A percentile compares a stretch with the other conserved stretches of the same genome.
Conservation (phyloP, 2,797 vertebrate genomes). For the Oreochromis grahami region DNA sequence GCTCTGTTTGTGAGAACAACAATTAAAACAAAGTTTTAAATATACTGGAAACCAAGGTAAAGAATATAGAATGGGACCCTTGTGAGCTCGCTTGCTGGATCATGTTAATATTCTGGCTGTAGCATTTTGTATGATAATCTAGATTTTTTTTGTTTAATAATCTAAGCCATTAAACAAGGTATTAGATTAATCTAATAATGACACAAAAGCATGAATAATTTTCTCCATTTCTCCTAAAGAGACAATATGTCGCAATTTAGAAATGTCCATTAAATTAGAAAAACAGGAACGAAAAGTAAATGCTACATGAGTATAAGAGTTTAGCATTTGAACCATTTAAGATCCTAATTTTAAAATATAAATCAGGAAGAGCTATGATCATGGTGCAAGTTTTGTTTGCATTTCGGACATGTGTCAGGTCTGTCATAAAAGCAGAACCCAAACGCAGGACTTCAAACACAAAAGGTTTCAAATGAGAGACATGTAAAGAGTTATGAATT, state of each 20-base stretch:
- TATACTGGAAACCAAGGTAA: not conserved
- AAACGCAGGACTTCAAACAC: accelerated
- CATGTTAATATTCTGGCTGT: accelerated
- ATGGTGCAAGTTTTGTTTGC: not conserved
- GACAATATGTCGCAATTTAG: not conserved
- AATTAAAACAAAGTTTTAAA: not conserved
- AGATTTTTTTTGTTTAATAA: not conserved
- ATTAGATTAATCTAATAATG: not conserved
- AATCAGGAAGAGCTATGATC: not conserved
- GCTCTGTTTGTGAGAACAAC: not conserved
- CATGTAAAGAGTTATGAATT: accelerated
- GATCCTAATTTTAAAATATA: not conserved
- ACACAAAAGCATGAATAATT: not conserved
- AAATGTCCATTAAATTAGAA: not conserved
- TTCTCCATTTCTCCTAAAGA: not conserved
- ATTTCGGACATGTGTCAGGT: not conserved
- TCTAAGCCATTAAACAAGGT: accelerated
- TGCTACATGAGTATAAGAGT: not conserved
- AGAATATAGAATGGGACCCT: accelerated
- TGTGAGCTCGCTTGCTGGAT: not conserved
- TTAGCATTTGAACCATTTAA: not conserved
- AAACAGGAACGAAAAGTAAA: not conserved
- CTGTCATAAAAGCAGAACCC: not conserved
- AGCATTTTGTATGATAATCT: not conserved
- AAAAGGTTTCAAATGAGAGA: not conserved